Evolutionary conservation across 2,113 vertebrate genomes (phyloP), one percentile per base, ranked within the genome.

Genomic region (Macroglossus sobrinus): DNA sequence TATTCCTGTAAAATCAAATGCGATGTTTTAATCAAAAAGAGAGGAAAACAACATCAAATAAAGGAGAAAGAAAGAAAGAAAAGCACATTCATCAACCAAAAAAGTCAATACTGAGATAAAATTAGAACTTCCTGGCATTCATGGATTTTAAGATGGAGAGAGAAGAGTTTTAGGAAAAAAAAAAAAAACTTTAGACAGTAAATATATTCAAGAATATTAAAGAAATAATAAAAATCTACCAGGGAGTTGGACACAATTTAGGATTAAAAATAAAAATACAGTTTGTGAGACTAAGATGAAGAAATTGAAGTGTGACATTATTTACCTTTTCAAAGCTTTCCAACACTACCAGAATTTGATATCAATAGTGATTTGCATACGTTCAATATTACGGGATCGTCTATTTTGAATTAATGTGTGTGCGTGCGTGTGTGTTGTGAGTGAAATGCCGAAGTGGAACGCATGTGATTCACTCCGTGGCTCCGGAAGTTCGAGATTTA

Each of bases 1-100:
- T 98, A 98, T 98, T 98, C 97, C 97, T 98, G 78, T 86, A 97
- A 98, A 98, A 98, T 98, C 97, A 98, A 98, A 98, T 98, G 93
- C 94, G 98, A 97, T 93, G 97, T 97, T 98, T 98, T 98, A 98
- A 98, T 98, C 98, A 98, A 98, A 98, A 98, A 96, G 81, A 97
- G 97, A 98, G 95, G 96, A 98, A 98, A 98, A 98, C 91, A 98
- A 97, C 96, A 97, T 97, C 97, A 98, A 98, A 98, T 98, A 98
- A 98, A 98, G 91, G 91, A 97, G 97, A 97, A 98, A 98, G 97
- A 50, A 98, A 98, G 97, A 50, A 98, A 98, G 95, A 98, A 98
- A 98, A 98, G 92, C 92, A 97, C 98, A 97, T 98, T 98, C 97
- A 97, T 98, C 97, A 98, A 98, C 96, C 96, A 97, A 98, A 89